Conservation (phyloP, 1,140 invertebrate species). For the Halictus rubicundus region DNA sequence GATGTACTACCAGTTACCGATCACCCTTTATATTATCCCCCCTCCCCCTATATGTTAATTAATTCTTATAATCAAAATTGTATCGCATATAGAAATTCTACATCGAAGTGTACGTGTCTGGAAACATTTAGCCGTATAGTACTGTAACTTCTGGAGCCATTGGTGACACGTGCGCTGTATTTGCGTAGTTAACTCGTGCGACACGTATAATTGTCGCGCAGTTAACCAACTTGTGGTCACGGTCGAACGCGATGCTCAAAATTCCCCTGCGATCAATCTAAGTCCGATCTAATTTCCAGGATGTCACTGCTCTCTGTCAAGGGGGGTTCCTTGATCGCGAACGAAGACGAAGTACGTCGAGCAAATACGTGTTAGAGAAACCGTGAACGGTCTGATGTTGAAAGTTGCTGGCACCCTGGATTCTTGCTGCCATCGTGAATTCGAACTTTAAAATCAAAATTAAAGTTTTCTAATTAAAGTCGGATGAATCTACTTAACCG, state of each 20-base stretch:
- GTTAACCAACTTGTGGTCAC: not conserved
- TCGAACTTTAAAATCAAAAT: constrained; percentile 8
- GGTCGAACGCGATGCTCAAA: constrained; percentile 6
- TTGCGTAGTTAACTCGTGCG: not conserved
- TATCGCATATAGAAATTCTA: no score
- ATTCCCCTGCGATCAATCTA: constrained; percentile 20
- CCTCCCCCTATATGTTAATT: no score
- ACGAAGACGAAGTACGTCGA: not conserved
- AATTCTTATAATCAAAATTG: no score
- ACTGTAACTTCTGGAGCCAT: not conserved
- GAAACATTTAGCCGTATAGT: no score
- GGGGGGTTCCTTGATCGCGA: not conserved
- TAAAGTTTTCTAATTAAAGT: constrained; percentile 17
- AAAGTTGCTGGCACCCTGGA: not conserved
- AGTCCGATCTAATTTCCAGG: constrained; percentile 31
- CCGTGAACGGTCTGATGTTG: not conserved
- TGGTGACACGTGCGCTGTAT: not conserved
- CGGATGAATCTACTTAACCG: not conserved
- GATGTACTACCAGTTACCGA: no score
- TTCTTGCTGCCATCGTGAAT: not conserved
- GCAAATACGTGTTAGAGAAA: not conserved
- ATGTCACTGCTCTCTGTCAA: not conserved
- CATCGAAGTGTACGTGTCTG: no score
- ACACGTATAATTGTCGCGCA: not conserved
- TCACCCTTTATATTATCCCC: no score